Evolutionary conservation across 2,888 invertebrate species (phyloP).

Genomic region (Stenodema calcarata): DNA sequence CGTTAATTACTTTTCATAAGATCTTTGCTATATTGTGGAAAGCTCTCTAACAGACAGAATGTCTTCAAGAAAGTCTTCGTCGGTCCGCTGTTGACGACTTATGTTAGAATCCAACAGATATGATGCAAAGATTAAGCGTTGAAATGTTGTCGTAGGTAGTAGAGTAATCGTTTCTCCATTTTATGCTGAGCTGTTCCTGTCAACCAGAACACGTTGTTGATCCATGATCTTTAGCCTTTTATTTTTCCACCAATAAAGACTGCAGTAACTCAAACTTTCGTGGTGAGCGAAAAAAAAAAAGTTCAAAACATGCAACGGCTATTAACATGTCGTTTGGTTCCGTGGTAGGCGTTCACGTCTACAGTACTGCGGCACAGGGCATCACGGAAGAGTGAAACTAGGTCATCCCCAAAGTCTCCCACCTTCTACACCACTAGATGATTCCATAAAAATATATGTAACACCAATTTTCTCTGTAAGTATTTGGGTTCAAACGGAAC

Average conservation of each 20-base stretch:
- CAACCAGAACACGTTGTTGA: background rate
- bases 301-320: background rate
- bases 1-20: too few species aligned
- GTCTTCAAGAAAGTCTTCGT: too few species aligned
- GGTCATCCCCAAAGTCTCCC: background rate
- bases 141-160: too few species aligned
- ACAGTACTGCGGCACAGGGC: constrained; percentile 19
- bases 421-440: background rate
- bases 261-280: background rate
- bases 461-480: too few species aligned
- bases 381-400: constrained; percentile 15
- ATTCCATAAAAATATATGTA: background rate
- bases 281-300: background rate
- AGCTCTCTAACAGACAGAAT: too few species aligned
- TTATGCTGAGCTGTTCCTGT: too few species aligned
- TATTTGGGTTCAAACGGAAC: too few species aligned
- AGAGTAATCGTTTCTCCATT: too few species aligned
- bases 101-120: too few species aligned
- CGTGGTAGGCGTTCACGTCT: background rate
- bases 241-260: background rate
- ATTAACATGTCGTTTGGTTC: constrained; percentile 12
- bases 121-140: too few species aligned
- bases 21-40: too few species aligned
- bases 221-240: background rate
- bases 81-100: too few species aligned